phyloP scores from a whole-genome alignment of 2,888 invertebrate genomes.

The Polyploca ridens region DNA sequence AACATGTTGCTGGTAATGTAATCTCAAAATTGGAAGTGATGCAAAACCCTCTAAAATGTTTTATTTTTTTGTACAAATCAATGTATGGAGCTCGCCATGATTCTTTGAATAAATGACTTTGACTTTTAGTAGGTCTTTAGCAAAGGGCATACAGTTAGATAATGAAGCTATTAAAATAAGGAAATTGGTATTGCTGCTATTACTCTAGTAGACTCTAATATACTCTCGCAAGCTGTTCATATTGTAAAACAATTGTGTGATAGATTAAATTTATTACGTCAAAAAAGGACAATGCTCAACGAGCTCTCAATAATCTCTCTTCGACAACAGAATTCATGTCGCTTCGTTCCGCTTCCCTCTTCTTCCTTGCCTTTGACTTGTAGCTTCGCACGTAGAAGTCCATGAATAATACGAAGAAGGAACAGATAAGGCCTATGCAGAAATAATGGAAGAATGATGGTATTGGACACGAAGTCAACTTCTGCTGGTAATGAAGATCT shows the following conservation, averaged over 20 bases:
- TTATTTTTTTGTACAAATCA: no score
- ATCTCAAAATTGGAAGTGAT: no score
- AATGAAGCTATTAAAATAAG: no score
- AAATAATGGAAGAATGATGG: constrained; percentile 83
- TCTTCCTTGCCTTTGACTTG: constrained; percentile 39
- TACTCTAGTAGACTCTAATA: no score
- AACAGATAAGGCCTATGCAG: constrained; percentile 80
- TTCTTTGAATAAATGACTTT: no score
- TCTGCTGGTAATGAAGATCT: constrained; percentile 72
- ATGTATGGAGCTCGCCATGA: no score
- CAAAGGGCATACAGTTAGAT: no score
- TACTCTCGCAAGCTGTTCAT: no score
- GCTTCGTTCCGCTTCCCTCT: constrained; percentile 22
- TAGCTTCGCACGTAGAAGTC: constrained; percentile 84
- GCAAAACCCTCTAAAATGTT: no score
- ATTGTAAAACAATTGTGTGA: background rate
- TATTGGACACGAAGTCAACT: constrained; percentile 68
- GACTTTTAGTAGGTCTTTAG: no score
- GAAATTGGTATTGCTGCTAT: no score
- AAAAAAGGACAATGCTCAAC: background rate
- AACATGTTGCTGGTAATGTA: no score
- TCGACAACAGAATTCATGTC: constrained; percentile 19
- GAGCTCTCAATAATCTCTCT: constrained; percentile 28
- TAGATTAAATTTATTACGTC: background rate
- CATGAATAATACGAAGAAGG: constrained; percentile 87